Evolutionary conservation across 1,140 invertebrate genomes (phyloP), one percentile per base, ranked within the genome.

Genomic region (Microplitis mediator): DNA sequence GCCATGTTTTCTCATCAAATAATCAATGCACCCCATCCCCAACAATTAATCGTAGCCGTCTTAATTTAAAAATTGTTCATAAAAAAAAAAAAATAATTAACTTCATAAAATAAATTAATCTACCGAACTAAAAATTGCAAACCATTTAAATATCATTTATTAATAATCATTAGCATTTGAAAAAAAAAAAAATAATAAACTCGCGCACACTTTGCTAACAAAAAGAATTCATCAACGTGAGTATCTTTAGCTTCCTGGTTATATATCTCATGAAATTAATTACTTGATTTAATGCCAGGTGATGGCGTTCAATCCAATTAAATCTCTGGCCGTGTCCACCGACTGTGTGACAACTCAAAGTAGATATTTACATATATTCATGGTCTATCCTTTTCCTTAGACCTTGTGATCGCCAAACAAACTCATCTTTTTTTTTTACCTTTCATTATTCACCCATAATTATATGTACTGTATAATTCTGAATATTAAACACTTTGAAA

Each of bases 291-390:
- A 84, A 78, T 79, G 81, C 74, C 76, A 72, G 74, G 77, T 77
- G 67, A 82, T 77, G 80, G 75, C 81, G 81, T 83, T 81, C 74
- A 75, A 54, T 86, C 84, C 82, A 86, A 85, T 86, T 86, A 86
- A 86, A 86, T 83, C 79, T 78, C 70, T 66, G 61, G 73, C 69
- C 65, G 66, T 75, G 77, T 76, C 74, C 63, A 65, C 39, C 71
- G 50, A 51, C n/a, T 66, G 64, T 45, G 39, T 16, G 13, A 31
- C 14, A 31, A 31, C 23, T 3, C 6, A 67, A 54, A n/a, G 16
- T 66, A 35, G 6, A 52, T 77, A 71, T 71, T 75, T 74, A 62
- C 72, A 68, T 76, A 77, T 75, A 65, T 71, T 68, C 52, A 31
- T 58, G 32, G 16, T 61, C 60, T 31, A 13, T 61, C 60, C 32